Evolutionary conservation across 2,797 vertebrate genomes (phyloP), one percentile per base, ranked within the genome.

Genomic region (Onychomys leucogaster): DNA sequence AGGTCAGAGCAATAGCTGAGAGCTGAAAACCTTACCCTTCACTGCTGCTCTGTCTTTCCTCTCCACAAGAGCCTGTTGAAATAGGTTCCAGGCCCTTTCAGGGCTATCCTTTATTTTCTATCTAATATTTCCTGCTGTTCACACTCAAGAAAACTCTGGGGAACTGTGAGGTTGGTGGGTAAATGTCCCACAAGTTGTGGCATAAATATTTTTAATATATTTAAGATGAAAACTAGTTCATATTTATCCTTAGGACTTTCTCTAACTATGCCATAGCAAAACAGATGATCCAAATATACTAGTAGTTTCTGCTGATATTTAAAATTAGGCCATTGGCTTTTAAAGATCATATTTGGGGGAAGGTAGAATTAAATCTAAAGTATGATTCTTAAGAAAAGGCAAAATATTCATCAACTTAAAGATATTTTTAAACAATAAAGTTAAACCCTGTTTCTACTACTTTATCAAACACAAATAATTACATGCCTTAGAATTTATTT

Each of bases 171-270:
- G n/a, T n/a, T n/a, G n/a, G n/a, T n/a, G n/a, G n/a, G n/a, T n/a
- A n/a, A n/a, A n/a, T n/a, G n/a, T n/a, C n/a, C n/a, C n/a, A n/a
- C n/a, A n/a, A n/a, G n/a, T n/a, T 80, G 57, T 19, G 2, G 57
- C 23, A 87, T 49, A 91, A 80, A 80, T 12, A 94, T 89, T 95
- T 67, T 90, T 63, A 84, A 88, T 84, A 5, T 90, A 27, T 89
- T 94, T 81, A 92, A 95, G 92, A 85, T 27, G 2, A 95, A 96
- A 94, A 89, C 14, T 86, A 84, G 80, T 83, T 76, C 41, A 96
- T 46, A 69, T 63, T 86, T 69, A n/a, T 87, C n/a, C 85, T 86
- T 87, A 84, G 37, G 37, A 77, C 7, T 82, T 96, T 95, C 92
- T 90, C 89, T 93, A 90, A 90, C 52, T 32, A 94, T 52, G 23